Conservation (phyloP, 2,113 vertebrate genomes). For the Eonycteris spelaea region DNA sequence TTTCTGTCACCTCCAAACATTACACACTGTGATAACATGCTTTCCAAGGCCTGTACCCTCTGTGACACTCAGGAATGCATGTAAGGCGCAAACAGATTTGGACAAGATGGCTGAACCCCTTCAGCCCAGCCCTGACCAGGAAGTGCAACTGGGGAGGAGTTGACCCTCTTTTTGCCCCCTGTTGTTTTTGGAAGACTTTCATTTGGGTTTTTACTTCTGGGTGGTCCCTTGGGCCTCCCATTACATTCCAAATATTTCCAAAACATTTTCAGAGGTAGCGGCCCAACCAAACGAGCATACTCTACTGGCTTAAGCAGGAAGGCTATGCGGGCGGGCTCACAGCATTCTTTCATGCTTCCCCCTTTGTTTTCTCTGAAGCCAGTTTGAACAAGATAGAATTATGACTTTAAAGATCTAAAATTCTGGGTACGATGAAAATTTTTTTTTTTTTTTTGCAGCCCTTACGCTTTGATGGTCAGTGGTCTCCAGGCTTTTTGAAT, state of each 20-base stretch:
- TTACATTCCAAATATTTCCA: slow-evolving; percentile 49
- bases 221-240: slow-evolving; percentile 45
- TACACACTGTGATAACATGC: background rate
- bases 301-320: background rate
- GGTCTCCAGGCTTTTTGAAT: background rate
- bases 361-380: slow-evolving; percentile 17
- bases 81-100: background rate
- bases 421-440: background rate
- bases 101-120: background rate
- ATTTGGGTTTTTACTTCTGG: background rate
- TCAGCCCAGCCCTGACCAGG: background rate
- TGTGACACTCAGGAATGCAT: background rate
- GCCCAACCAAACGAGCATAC: background rate
- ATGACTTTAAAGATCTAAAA: background rate
- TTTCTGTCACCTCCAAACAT: slow-evolving; percentile 21
- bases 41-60: background rate
- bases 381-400: background rate
- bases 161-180: background rate
- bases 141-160: background rate
- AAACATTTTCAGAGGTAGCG: background rate
- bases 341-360: background rate
- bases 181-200: slow-evolving; percentile 45
- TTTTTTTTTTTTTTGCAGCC: background rate
- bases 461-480: background rate
- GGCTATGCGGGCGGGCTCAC: background rate